phyloP scores from a whole-genome alignment of 2,797 vertebrate species.

The Tiaroga cobitis region DNA sequence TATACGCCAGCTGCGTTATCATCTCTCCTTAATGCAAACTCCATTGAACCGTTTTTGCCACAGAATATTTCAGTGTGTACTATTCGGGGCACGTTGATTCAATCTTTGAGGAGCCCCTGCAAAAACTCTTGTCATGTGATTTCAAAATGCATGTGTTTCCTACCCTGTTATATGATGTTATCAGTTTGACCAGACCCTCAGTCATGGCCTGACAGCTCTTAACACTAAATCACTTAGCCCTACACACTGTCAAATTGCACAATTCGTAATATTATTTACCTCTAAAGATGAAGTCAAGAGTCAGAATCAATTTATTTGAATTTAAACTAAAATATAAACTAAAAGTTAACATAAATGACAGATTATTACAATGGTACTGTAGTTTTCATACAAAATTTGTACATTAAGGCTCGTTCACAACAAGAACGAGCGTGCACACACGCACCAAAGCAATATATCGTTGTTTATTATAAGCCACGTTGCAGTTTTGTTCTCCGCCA shows the following conservation, averaged over 20 bases:
- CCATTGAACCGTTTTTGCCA: constrained; percentile 60
- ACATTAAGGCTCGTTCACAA: too few relatives aligned
- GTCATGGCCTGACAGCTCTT: not conserved
- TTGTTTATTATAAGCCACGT: too few relatives aligned
- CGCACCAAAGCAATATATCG: too few relatives aligned
- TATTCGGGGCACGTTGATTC: constrained; percentile 46
- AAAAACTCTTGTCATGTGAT: constrained; percentile 40
- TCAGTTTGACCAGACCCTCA: not conserved
- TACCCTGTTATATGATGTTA: not conserved
- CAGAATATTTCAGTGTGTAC: constrained; percentile 56
- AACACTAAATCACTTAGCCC: not conserved
- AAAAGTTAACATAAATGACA: too few relatives aligned
- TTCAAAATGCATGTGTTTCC: not conserved
- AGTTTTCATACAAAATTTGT: too few relatives aligned
- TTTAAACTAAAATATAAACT: not conserved
- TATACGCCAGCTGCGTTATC: constrained; percentile 45
- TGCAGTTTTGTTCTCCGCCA: too few relatives aligned
- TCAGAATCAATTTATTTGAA: not conserved
- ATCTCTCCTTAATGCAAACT: constrained; percentile 33
- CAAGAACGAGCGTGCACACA: too few relatives aligned
- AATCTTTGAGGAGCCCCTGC: constrained; percentile 19
- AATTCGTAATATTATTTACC: not conserved
- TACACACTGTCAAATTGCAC: not conserved
- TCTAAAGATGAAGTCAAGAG: not conserved
- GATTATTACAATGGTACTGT: too few relatives aligned